Evolutionary conservation across 1,140 invertebrate species (phyloP).

Genomic region (Neodiprion virginianus): DNA sequence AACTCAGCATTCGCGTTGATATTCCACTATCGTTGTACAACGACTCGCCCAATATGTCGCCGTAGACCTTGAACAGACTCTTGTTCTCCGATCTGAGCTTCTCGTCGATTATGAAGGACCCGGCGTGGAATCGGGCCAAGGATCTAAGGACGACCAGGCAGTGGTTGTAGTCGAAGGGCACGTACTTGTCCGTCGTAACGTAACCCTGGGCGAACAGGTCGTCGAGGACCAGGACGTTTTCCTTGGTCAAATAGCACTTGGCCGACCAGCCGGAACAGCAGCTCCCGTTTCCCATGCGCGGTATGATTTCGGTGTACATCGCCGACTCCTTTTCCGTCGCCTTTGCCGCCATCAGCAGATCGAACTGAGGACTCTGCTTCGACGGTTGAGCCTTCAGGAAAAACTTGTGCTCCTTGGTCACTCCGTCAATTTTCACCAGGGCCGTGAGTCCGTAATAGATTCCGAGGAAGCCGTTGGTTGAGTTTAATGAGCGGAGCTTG

Average conservation of each 20-base stretch:
- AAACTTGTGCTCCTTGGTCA: conserved; percentile 46
- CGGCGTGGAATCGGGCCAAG: conserved; percentile 65
- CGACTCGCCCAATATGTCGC: conserved; percentile 58
- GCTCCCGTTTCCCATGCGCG: conserved; percentile 43
- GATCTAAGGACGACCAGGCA: conserved; percentile 60
- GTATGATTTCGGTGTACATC: conserved; percentile 60
- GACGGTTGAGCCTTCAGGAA: conserved; percentile 62
- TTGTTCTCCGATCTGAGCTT: conserved; percentile 45
- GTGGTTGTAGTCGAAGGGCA: conserved; percentile 62
- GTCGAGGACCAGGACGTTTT: conserved; percentile 58
- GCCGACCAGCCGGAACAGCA: conserved; percentile 44
- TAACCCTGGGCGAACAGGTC: conserved; percentile 62
- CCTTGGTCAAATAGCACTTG: conserved; percentile 58
- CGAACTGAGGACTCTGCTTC: conserved; percentile 45
- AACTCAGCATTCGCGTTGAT: background rate
- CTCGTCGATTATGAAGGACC: conserved; percentile 63
- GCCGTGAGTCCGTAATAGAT: conserved; percentile 47
- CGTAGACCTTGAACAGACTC: conserved; percentile 57
- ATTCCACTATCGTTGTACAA: conserved; percentile 43
- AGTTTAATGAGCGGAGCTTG: conserved; percentile 39
- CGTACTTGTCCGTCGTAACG: conserved; percentile 58
- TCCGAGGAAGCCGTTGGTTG: conserved; percentile 46
- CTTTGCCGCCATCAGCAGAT: conserved; percentile 57
- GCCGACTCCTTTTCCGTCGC: conserved; percentile 62
- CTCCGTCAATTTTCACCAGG: conserved; percentile 25